Conservation (phyloP, 92 coral and sea anemone genomes). For the Epizoanthus fatuus region DNA sequence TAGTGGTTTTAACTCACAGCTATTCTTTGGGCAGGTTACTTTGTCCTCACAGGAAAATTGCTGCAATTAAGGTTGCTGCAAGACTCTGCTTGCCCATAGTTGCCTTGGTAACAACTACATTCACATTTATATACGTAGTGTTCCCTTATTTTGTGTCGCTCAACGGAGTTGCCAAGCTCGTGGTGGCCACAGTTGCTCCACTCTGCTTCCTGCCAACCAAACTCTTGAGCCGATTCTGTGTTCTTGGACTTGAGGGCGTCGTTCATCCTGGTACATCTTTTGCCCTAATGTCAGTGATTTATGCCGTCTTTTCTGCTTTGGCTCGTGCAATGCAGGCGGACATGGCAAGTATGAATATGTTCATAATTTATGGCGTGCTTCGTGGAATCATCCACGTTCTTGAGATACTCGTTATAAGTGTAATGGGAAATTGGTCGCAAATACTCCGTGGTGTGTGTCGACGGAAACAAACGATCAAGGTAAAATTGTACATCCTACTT, state of each 20-base stretch:
- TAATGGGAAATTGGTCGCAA: neutral
- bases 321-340: constrained; percentile 35
- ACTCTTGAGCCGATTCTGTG: constrained; percentile 25
- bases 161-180: constrained; percentile 1
- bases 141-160: constrained; percentile 25
- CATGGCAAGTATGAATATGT: neutral
- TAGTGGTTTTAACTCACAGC: neutral
- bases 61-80: constrained; percentile 7
- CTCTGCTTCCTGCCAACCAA: constrained; percentile 25
- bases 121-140: neutral
- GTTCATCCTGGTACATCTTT: constrained; percentile 24
- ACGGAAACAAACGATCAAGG: neutral
- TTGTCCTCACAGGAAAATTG: neutral
- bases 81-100: constrained; percentile 5
- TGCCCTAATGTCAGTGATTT: constrained; percentile 25
- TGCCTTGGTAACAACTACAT: constrained; percentile 8
- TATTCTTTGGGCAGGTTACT: constrained; percentile 16
- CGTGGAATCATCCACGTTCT: constrained; percentile 25
- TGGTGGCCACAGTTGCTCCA: constrained; percentile 25
- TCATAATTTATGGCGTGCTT: constrained; percentile 20
- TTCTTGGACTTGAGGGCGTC: constrained; percentile 10
- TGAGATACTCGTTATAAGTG: neutral
- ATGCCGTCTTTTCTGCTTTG: constrained; percentile 8
- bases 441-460: neutral
- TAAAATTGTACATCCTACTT: neutral